Base-by-base conservation (phyloP, 2,113 vertebrate species). In the Hystrix cristata region DNA sequence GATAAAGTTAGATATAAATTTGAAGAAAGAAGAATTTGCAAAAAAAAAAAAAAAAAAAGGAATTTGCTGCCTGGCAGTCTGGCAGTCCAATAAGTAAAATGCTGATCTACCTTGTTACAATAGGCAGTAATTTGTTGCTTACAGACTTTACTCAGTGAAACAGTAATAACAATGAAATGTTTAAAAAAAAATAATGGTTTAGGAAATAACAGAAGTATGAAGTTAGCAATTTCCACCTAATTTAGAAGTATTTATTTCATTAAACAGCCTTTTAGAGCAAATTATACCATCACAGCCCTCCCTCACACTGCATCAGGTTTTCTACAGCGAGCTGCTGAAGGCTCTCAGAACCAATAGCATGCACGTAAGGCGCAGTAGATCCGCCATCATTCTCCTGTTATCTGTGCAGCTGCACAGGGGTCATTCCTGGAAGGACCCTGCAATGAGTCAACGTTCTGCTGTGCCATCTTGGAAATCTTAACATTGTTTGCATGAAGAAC, bases 11-110 rank as follows among this genome's bases (percentile, higher is more conserved):
- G 38, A 93, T 82, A 72, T 76, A 23, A 88, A 87, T 79, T 94
- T 69, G 13, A 87, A n/a, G 18, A 38, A 87, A 81, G 46, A 25
- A 5, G 13, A 27, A 38, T 38, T 38, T 38, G 38, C 38, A 64
- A 64, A 76, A 62, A 76, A 74, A 84, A 27, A 8, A 43, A 8
- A 38, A 64, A 64, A 76, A 62, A 76, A 74, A 84, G 23, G 7
- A 43, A 8, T 87, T 79, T 46, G 9, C 69, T 95, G 38, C 16
- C 64, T 91, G 27, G 71, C 94, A 95, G 92, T n/a, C n/a, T n/a
- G n/a, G n/a, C n/a, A n/a, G n/a, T 88, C 5, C 6, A 94, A 34
- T 78, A 48, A 43, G 7, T 82, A 72, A 78, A 86, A 79, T 79
- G 19, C 3, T 88, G 53, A 71, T 31, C 0, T 65, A 69, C 60